phyloP scores from a whole-genome alignment of 2,797 vertebrate species.

The Clarias laeviceps region DNA sequence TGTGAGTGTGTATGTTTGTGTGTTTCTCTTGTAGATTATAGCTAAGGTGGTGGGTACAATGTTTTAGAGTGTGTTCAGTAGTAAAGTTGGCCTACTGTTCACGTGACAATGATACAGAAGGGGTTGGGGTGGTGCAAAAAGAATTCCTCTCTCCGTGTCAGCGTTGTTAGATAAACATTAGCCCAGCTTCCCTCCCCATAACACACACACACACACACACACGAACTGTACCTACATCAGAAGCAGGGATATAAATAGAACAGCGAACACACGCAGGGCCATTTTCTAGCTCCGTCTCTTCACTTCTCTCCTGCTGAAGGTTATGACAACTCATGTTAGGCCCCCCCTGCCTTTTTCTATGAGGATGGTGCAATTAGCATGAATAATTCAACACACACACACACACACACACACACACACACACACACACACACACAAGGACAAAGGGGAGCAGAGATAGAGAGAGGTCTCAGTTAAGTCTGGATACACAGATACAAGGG shows the following conservation, averaged over 20 bases:
- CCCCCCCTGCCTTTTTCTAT: slow-evolving; percentile 80
- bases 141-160: slow-evolving; percentile 21
- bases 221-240: slow-evolving; percentile 49
- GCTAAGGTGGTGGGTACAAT: not conserved
- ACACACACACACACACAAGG: slow-evolving; percentile 26
- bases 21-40: not conserved
- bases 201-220: slow-evolving; percentile 43
- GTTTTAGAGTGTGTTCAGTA: not conserved
- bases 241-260: slow-evolving; percentile 50
- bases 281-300: slow-evolving; percentile 66
- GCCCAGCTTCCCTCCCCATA: slow-evolving; percentile 39
- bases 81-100: not conserved
- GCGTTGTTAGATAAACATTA: slow-evolving; percentile 49
- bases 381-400: slow-evolving; percentile 70
- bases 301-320: slow-evolving; percentile 64
- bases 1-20: too few species aligned
- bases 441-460: slow-evolving; percentile 33
- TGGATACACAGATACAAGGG: not conserved
- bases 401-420: slow-evolving; percentile 57
- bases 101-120: not conserved
- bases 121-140: not conserved
- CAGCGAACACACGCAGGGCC: slow-evolving; percentile 21
- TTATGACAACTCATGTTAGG: slow-evolving; percentile 79
- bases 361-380: slow-evolving; percentile 81
- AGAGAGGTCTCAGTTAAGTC: slow-evolving; percentile 20